Evolutionary conservation across 2,888 invertebrate genomes (phyloP), one percentile per base, ranked within the genome.

Genomic region (Calameuta idolon): DNA sequence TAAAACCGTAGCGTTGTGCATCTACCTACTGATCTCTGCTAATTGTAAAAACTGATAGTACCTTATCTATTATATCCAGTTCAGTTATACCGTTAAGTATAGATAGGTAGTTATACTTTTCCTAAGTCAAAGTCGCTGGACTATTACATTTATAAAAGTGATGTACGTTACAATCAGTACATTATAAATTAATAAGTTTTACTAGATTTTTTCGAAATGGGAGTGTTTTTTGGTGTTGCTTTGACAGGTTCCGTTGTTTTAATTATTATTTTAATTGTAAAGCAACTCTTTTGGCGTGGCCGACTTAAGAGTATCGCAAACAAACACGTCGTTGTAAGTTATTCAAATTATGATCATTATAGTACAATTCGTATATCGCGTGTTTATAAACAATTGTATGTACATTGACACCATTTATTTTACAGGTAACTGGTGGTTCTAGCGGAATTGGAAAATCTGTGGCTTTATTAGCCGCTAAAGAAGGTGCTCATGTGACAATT

Each of bases 361-460:
- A 76, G 34, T 33, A 75, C 12, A 34, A 74, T 34, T 30, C 75
- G 11, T 30, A 11, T 75, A 75, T 55, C 73, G 23, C 69, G 34
- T 79, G n/a, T 4, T 74, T 31, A 4, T n/a, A 11, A 75, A 69
- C 37, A 5, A 75, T 74, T 69, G 34, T 69, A 35, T 31, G 31
- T 71, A 31, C 33, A 71, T 30, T 73, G 9, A 23, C 9, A 31
- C 23, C 37, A 35, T 33, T 75, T 73, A 5, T 78, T 78, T 76
- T 79, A 5, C 80, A 94, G 94, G 93, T 99, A 73, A 98, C 98
- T 37, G 99, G 99, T 73, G 99, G 98, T 15, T 98, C 98, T 0
- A 98, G 97, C 92, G 99, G 99, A 11, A 99, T 99, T 85, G 99
- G 99, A 0, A 96, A 97, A 91, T 94, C 95, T 79, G 91, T 96